Evolutionary conservation across 2,888 invertebrate genomes (phyloP).

Genomic region (Caenorhabditis zanzibari): DNA sequence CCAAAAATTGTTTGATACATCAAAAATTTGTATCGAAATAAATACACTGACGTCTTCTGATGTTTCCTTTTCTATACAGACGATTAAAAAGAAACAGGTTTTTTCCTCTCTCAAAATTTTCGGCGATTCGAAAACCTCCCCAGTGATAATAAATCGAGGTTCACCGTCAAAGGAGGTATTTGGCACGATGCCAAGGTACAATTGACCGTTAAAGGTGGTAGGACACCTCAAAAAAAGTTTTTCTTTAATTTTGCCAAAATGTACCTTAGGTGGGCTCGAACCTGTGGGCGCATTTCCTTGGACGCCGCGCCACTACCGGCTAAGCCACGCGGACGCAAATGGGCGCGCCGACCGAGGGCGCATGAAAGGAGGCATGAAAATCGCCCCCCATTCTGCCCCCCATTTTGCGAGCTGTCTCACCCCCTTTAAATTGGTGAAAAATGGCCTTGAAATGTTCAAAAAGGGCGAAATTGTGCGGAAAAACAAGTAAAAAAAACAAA

Average conservation of each 20-base stretch:
- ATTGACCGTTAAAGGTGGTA: conserved; percentile 16
- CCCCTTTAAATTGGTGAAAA: no score
- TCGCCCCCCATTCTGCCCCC: no score
- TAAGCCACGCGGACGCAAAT: neutral
- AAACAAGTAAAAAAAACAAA: neutral
- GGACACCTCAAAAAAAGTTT: no score
- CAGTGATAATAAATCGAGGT: neutral
- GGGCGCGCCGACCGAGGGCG: no score
- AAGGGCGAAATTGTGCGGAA: neutral
- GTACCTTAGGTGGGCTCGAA: no score
- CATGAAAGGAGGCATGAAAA: no score
- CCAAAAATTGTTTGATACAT: no score
- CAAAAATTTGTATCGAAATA: neutral
- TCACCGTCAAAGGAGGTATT: neutral
- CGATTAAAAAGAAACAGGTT: conserved; percentile 37
- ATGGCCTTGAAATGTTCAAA: no score
- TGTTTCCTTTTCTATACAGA: neutral
- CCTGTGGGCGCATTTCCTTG: no score
- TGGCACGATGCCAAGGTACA: neutral
- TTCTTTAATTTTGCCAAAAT: no score
- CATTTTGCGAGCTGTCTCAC: no score
- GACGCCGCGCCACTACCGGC: no score
- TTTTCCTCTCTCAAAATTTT: neutral
- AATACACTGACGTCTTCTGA: conserved; percentile 1
- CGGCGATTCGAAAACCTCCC: neutral